phyloP scores from a whole-genome alignment of 2,113 vertebrate species.

The Myrmophylax atrothorax region DNA sequence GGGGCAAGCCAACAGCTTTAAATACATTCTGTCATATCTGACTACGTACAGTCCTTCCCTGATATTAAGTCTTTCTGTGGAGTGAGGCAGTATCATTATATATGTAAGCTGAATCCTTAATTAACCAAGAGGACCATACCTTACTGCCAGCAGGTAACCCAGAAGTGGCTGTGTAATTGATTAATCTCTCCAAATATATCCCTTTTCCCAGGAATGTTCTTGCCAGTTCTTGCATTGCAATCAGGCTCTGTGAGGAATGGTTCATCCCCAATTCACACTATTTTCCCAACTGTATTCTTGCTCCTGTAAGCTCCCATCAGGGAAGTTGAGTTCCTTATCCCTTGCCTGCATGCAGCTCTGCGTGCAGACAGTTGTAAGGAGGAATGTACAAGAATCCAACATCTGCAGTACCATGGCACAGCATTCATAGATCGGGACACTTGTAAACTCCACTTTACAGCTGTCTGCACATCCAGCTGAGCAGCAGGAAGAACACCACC shows the following conservation, averaged over 20 bases:
- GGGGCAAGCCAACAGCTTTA: background rate
- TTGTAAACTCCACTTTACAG: conserved; percentile 27
- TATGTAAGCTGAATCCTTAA: background rate
- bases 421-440: background rate
- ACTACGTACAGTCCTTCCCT: background rate
- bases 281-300: background rate
- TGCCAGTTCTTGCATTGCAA: background rate
- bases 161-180: background rate
- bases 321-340: background rate
- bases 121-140: background rate
- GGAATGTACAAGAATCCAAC: background rate
- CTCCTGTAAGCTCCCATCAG: background rate
- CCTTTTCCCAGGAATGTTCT: background rate
- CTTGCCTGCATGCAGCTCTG: background rate
- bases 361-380: background rate
- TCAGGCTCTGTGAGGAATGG: background rate
- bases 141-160: background rate
- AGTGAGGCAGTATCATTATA: background rate
- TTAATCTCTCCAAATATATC: background rate
- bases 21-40: background rate
- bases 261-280: background rate
- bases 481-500: conserved; percentile 4
- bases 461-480: conserved; percentile 22
- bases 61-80: background rate
- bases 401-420: conserved; percentile 1